Percentiles rank a stretch among this genome's conserved stretches.
Conservation (phyloP, 2,113 vertebrate species). For the Hypomesus transpacificus region DNA sequence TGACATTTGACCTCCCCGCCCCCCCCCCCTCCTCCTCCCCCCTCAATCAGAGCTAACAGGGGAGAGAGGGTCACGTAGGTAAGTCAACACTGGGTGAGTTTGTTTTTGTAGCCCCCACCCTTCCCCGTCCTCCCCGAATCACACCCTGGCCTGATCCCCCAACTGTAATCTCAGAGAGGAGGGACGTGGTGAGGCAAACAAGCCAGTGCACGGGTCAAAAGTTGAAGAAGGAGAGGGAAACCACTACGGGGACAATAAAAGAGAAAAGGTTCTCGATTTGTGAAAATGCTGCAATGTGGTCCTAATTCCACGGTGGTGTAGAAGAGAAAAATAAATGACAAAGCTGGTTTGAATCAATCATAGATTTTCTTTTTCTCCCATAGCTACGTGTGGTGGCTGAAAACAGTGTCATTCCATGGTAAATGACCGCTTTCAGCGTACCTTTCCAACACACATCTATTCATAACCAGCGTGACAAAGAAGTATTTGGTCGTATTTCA, state of each 20-base stretch:
- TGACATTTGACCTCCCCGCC: not conserved
- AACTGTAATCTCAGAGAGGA: no score
- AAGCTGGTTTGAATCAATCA: not conserved
- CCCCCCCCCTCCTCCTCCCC: no score
- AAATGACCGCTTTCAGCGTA: conserved; percentile 3
- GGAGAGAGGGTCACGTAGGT: not conserved
- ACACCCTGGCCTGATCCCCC: no score
- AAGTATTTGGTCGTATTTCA: conserved; percentile 10
- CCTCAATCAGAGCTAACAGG: not conserved
- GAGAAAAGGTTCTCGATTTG: no score
- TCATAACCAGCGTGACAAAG: not conserved
- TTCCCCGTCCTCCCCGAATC: no score
- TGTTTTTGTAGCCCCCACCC: not conserved
- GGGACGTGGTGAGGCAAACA: no score
- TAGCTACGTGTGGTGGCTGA: not conserved
- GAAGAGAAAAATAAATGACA: not conserved
- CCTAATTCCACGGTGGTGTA: no score
- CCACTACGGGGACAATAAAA: no score
- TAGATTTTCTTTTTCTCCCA: not conserved
- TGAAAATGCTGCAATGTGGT: no score
- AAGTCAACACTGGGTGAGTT: not conserved
- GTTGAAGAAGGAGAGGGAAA: no score
- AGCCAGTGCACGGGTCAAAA: no score
- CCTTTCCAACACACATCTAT: conserved; percentile 4
- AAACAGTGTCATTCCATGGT: not conserved